A percentile compares a stretch with the other conserved stretches of the same genome.
phyloP scores from a whole-genome alignment of 2,113 vertebrate genomes.

The Pantherophis guttatus region DNA sequence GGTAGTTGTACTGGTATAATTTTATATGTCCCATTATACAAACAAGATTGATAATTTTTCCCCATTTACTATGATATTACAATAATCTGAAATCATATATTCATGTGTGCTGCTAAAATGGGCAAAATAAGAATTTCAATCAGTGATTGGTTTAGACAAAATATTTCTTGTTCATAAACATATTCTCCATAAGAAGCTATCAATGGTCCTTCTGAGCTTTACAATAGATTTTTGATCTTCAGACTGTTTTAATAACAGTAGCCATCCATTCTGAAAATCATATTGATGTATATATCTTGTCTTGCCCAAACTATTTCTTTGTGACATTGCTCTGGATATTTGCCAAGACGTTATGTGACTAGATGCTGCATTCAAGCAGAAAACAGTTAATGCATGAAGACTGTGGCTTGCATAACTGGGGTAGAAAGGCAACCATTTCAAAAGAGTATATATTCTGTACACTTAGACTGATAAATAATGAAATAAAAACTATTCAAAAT shows the following conservation, averaged over 20 bases:
- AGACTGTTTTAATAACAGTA: constrained; percentile 4
- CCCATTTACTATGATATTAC: not conserved
- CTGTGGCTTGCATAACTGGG: not conserved
- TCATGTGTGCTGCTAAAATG: not conserved
- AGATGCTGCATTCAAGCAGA: not conserved
- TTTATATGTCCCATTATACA: constrained; percentile 7
- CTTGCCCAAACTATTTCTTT: not conserved
- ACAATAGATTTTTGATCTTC: not conserved
- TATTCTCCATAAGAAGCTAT: not conserved
- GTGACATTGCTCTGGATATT: not conserved
- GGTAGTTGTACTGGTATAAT: constrained; percentile 20
- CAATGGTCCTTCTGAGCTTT: not conserved
- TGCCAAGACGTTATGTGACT: not conserved
- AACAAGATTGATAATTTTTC: constrained; percentile 20
- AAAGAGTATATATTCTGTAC: not conserved
- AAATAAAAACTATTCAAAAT: not conserved
- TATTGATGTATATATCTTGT: not conserved
- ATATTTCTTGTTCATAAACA: constrained; percentile 16
- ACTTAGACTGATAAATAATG: not conserved
- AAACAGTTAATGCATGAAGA: not conserved
- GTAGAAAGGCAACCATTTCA: not conserved
- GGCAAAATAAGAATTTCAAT: constrained; percentile 17
- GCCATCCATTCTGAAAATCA: constrained; percentile 8
- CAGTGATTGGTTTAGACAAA: constrained; percentile 8
- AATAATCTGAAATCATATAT: constrained; percentile 23